A percentile compares a stretch with the other conserved stretches of the same genome.
Conservation (phyloP, 2,888 invertebrate species). For the Leptinotarsa juncta region DNA sequence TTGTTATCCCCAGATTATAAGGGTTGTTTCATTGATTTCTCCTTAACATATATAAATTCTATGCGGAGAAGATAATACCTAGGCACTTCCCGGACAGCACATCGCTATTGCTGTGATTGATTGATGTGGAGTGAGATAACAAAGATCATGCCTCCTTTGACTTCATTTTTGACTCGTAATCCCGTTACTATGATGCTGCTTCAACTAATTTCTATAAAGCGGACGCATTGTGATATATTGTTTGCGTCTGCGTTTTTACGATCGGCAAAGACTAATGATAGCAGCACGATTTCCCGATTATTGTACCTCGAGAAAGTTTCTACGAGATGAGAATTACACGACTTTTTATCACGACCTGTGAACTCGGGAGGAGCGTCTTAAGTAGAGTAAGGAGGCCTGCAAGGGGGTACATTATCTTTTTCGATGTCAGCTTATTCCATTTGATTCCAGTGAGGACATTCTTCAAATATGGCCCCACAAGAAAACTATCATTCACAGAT, state of each 20-base stretch:
- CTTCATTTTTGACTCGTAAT: conserved; percentile 22
- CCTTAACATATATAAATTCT: conserved; percentile 43
- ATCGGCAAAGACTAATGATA: conserved; percentile 2
- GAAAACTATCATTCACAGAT: too few species aligned
- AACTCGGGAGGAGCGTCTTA: too few species aligned
- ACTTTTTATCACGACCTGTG: background rate
- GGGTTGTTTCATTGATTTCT: conserved; percentile 53
- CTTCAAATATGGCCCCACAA: too few species aligned
- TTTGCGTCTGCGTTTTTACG: conserved; percentile 3
- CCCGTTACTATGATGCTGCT: conserved; percentile 7
- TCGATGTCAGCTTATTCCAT: too few species aligned
- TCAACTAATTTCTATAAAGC: conserved; percentile 22
- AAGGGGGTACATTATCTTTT: too few species aligned
- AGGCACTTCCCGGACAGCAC: conserved; percentile 17
- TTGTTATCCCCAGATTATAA: conserved; percentile 52
- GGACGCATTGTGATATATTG: conserved; percentile 19
- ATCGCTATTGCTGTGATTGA: conserved; percentile 12
- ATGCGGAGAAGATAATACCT: conserved; percentile 20
- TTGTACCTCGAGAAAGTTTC: background rate
- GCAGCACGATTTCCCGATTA: conserved; percentile 8
- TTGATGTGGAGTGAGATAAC: conserved; percentile 28
- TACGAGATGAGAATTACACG: background rate
- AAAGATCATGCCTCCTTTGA: conserved; percentile 22
- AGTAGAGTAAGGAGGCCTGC: too few species aligned
- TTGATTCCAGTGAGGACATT: too few species aligned